phyloP scores from a whole-genome alignment of 53 echinoderm and acorn worm species.

The Crossaster papposus region DNA sequence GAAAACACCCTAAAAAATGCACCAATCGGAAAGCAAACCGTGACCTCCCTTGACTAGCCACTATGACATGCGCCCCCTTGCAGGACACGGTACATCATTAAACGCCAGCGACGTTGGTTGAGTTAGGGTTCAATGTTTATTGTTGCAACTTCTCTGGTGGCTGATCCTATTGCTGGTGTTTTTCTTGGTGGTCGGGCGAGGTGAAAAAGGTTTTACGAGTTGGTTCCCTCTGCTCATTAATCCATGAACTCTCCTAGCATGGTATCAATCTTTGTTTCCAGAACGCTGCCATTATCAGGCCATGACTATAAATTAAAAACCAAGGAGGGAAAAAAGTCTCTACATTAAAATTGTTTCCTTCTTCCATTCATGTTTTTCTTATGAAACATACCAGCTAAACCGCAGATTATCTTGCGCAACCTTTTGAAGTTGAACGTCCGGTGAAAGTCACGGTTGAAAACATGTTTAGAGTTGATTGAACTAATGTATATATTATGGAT shows the following conservation, averaged over 20 bases:
- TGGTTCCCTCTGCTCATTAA: slow-evolving; percentile 22
- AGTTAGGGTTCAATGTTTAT: slow-evolving; percentile 38
- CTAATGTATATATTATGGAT: not conserved
- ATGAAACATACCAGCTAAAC: not conserved
- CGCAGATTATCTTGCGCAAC: slow-evolving; percentile 14
- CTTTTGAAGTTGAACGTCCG: slow-evolving; percentile 37
- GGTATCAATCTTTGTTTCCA: not conserved
- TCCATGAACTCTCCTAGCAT: slow-evolving; percentile 6
- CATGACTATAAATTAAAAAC: slow-evolving; percentile 1
- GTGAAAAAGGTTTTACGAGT: slow-evolving; percentile 38
- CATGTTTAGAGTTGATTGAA: not conserved
- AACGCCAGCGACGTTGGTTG: not conserved
- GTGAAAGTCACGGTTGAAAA: not conserved
- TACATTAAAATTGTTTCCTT: not conserved
- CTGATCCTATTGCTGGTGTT: slow-evolving; percentile 34
- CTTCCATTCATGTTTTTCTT: not conserved
- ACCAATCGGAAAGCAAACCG: not conserved
- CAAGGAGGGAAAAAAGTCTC: not conserved
- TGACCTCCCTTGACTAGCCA: not conserved
- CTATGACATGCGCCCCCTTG: not conserved
- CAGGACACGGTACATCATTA: not conserved
- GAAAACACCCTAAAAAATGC: not conserved
- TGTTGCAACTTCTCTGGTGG: slow-evolving; percentile 46
- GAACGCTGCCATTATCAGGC: not conserved
- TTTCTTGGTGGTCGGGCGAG: slow-evolving; percentile 17